Evolutionary conservation across 1,140 invertebrate genomes (phyloP), one percentile per base, ranked within the genome.

Genomic region (Saccostrea echinata): DNA sequence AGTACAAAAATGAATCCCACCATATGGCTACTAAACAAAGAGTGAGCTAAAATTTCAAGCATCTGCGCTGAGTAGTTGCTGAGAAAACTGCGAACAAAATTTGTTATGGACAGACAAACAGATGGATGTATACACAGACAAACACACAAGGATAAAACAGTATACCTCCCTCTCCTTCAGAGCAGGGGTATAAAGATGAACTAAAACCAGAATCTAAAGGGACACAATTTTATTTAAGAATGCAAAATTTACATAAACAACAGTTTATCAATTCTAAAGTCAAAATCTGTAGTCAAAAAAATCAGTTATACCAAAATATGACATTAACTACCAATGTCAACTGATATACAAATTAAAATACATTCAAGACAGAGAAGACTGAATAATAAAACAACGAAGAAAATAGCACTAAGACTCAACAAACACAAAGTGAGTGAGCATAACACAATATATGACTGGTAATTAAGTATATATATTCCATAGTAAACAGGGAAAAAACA

Each of bases 241-340:
- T 76, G 68, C 68, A 76, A 76, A 16, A 76, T 30, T 76, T 76
- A 76, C 68, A 30, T 76, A 3, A 12, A 76, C 68, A 76, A 76
- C 68, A 76, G 27, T 76, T 43, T 43, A 18, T 76, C 68, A 76
- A 6, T 76, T 76, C 68, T 76, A 30, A 30, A 76, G 27, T 76
- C 68, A 76, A 33, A 76, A 76, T 71, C 64, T 71, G 64, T 71
- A 27, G 24, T 30, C 64, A 71, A n/a, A 71, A 11, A 71, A 24
- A 13, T 71, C 68, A 71, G 24, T 13, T 11, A 71, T 71, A 71
- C 68, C 13, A 13, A 71, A 6, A 27, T 30, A 27, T 13, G 30
- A 71, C 68, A 71, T 3, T 9, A 71, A 71, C 64, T 12, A 27
- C 21, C 57, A 71, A 33, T 27, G 27, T 30, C 30, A 24, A 30